A percentile compares a stretch with the other conserved stretches of the same genome.
Evolutionary conservation across 2,888 invertebrate genomes (phyloP).

Genomic region (Oligia strigilis): DNA sequence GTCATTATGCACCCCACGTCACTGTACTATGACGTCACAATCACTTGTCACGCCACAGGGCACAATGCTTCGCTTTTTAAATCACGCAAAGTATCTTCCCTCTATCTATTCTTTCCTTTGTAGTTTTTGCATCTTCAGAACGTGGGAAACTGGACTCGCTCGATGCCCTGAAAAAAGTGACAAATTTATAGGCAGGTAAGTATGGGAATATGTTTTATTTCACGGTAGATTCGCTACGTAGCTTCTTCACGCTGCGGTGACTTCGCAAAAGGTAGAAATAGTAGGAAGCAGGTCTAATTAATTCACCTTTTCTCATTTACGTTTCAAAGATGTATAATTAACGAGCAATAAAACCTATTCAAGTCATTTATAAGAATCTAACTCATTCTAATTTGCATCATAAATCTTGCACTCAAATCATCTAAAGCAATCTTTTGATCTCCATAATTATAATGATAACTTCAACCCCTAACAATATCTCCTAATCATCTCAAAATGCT

Average conservation of each 20-base stretch:
- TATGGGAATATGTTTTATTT: constrained; percentile 45
- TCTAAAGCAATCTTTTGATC: constrained; percentile 76
- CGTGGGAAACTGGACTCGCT: constrained; percentile 77
- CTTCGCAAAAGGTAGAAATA: constrained; percentile 16
- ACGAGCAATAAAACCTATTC: constrained; percentile 30
- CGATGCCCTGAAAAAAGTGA: constrained; percentile 71
- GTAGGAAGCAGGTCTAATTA: constrained; percentile 12
- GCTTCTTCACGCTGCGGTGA: constrained; percentile 15
- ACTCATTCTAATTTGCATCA: constrained; percentile 70
- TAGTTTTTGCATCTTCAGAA: constrained; percentile 80
- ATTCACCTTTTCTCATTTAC: constrained; percentile 18
- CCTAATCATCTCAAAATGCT: constrained; percentile 87
- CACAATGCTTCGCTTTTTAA: constrained; percentile 78
- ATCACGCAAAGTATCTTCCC: constrained; percentile 80
- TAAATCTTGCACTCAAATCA: constrained; percentile 73
- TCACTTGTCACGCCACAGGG: constrained; percentile 85
- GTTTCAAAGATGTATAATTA: constrained; percentile 31
- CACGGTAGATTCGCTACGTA: constrained; percentile 34
- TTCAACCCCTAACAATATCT: constrained; percentile 82
- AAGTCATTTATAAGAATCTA: constrained; percentile 62
- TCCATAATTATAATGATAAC: constrained; percentile 81
- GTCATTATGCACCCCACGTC: constrained; percentile 71
- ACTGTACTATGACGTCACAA: constrained; percentile 69
- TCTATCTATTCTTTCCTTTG: constrained; percentile 72
- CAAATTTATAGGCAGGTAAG: constrained; percentile 63